Percentiles rank a stretch among this genome's conserved stretches.
phyloP scores from a whole-genome alignment of 2,797 vertebrate genomes.

The Spea hammondii region DNA sequence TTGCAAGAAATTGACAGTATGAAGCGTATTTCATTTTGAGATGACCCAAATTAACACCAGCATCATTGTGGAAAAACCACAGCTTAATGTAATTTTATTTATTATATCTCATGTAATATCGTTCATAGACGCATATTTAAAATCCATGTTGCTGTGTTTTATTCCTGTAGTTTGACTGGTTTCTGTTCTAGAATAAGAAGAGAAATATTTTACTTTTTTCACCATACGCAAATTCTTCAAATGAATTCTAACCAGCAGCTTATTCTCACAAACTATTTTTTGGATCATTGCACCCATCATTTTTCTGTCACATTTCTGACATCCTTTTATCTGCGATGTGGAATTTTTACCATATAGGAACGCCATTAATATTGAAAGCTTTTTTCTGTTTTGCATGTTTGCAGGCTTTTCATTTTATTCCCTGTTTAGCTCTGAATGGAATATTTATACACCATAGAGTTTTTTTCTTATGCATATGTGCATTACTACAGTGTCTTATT shows the following conservation, averaged over 20 bases:
- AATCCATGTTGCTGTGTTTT: too few species aligned
- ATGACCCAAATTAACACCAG: too few species aligned
- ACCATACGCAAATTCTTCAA: background rate
- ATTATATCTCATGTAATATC: too few species aligned
- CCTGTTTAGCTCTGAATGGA: conserved; percentile 5
- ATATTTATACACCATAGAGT: background rate
- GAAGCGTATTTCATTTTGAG: too few species aligned
- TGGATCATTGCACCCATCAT: conserved; percentile 40
- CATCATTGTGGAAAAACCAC: too few species aligned
- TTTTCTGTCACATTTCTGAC: conserved; percentile 31
- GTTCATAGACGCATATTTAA: too few species aligned
- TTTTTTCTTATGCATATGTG: too few species aligned
- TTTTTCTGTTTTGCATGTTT: conserved; percentile 22
- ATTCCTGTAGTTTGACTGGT: too few species aligned
- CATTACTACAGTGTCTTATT: too few species aligned
- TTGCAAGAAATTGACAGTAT: too few species aligned
- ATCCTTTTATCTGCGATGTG: conserved; percentile 29
- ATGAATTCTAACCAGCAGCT: conserved; percentile 26
- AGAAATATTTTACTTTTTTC: background rate
- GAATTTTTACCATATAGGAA: conserved; percentile 19
- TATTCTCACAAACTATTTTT: conserved; percentile 12
- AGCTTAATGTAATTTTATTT: too few species aligned
- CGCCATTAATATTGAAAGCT: conserved; percentile 13
- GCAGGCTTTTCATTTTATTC: background rate
- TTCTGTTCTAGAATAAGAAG: too few species aligned